A percentile compares a stretch with the other conserved stretches of the same genome.
These are phyloP conservation scores for Sinotaia quadrata DNA, from an alignment of 2,888 invertebrate species.

Conservation along the genomic window DNA sequence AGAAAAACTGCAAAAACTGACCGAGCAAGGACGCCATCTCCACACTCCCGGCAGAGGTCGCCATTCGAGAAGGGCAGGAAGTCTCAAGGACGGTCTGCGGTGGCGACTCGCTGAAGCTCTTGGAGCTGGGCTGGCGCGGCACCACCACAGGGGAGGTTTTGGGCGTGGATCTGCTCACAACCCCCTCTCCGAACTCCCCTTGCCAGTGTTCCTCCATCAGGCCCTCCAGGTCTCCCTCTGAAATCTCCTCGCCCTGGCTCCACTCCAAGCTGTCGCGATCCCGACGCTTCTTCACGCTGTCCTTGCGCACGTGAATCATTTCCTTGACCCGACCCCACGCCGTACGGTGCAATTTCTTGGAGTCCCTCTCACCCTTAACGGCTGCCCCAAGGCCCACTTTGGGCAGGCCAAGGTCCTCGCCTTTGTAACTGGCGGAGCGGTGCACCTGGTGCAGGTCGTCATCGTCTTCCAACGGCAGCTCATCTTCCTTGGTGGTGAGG, in stretches of 20 bases:
- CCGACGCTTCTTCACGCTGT: conserved; percentile 78
- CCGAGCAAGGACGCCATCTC: conserved; percentile 48
- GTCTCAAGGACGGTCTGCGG: conserved; percentile 29
- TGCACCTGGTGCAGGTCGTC: conserved; percentile 41
- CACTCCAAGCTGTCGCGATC: conserved; percentile 46
- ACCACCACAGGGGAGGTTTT: conserved; percentile 60
- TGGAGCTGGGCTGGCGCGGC: conserved; percentile 47
- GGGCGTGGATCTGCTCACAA: conserved; percentile 57
- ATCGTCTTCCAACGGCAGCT: conserved; percentile 40
- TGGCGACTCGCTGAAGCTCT: conserved; percentile 47
- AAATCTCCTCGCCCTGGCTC: conserved; percentile 53
- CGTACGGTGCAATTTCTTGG: conserved; percentile 75
- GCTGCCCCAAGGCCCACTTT: background rate
- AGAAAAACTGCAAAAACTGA: too few species aligned
- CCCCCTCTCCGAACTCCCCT: conserved; percentile 51
- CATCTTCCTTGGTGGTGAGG: conserved; percentile 47
- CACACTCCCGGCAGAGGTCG: background rate
- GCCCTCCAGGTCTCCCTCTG: conserved; percentile 57
- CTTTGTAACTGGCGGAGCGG: conserved; percentile 61
- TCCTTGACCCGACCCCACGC: conserved; percentile 86
- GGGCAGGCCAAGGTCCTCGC: conserved; percentile 40
- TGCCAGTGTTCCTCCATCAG: conserved; percentile 46
- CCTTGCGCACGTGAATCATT: conserved; percentile 82
- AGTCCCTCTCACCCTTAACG: conserved; percentile 24
- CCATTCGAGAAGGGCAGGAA: conserved; percentile 2